Conservation (phyloP, 2,113 vertebrate species). For the Galbula dea region DNA sequence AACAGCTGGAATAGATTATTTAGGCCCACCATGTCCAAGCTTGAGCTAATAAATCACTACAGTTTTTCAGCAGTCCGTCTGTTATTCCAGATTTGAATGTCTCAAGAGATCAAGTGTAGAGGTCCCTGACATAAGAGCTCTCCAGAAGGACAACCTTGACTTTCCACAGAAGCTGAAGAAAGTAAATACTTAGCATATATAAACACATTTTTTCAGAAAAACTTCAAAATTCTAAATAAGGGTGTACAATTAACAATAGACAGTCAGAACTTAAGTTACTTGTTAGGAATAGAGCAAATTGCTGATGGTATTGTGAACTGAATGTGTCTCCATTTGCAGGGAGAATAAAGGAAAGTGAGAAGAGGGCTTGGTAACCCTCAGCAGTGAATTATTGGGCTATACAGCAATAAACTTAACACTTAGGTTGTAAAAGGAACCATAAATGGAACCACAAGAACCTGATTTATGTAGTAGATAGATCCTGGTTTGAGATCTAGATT, state of each 20-base stretch:
- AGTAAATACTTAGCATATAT: neutral
- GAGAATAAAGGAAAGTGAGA: neutral
- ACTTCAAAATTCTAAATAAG: neutral
- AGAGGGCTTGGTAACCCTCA: neutral
- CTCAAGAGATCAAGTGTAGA: neutral
- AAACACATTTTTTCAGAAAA: neutral
- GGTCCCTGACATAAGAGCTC: neutral
- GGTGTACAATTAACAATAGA: neutral
- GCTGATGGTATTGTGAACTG: neutral
- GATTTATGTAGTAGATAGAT: conserved; percentile 49
- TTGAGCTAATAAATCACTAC: neutral
- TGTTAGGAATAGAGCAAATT: neutral
- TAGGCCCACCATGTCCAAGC: neutral
- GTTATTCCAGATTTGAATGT: neutral
- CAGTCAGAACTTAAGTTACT: neutral
- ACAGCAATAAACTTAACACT: conserved; percentile 66
- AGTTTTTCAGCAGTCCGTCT: neutral
- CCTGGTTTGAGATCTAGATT: conserved; percentile 36
- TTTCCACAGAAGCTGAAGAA: neutral
- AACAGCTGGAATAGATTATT: neutral
- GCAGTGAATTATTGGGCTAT: conserved; percentile 34
- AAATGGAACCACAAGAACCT: conserved; percentile 71
- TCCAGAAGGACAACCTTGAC: neutral
- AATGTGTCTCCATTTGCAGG: neutral
- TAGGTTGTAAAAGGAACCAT: conserved; percentile 50